Conservation (phyloP, 2,797 vertebrate species). For the Sebastes umbrosus region DNA sequence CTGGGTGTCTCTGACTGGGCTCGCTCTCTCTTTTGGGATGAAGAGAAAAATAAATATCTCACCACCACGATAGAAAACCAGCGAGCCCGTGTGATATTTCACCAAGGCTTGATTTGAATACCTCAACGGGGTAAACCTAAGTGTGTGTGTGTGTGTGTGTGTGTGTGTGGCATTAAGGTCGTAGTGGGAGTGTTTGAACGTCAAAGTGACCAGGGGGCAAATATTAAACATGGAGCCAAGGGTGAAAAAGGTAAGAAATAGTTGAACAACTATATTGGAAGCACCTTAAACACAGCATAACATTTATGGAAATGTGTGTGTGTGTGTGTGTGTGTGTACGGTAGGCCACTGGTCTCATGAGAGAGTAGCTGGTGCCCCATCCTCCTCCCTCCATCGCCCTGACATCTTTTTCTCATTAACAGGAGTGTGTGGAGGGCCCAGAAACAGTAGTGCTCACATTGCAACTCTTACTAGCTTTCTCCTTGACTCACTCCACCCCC, state of each 20-base stretch:
- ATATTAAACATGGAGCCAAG: not conserved
- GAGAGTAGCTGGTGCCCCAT: constrained; percentile 43
- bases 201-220: not conserved
- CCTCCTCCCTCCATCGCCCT: constrained; percentile 48
- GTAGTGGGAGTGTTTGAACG: not conserved
- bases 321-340: not conserved
- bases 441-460: constrained; percentile 83
- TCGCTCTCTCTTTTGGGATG: not conserved
- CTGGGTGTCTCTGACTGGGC: not conserved
- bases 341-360: constrained; percentile 12
- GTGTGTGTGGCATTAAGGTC: not conserved
- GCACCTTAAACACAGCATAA: not conserved
- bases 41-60: constrained; percentile 39
- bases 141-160: not conserved
- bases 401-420: constrained; percentile 86
- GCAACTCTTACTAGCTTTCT: constrained; percentile 52
- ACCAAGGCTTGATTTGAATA: constrained; percentile 50
- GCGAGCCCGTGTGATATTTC: constrained; percentile 75
- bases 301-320: not conserved
- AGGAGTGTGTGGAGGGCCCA: constrained; percentile 71
- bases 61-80: constrained; percentile 56
- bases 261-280: not conserved
- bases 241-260: not conserved
- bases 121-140: constrained; percentile 38
- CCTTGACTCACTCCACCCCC: constrained; percentile 31